These are phyloP conservation scores for Hypercompe scribonia DNA, from an alignment of 2,888 invertebrate genomes.

Conservation along the genomic window DNA sequence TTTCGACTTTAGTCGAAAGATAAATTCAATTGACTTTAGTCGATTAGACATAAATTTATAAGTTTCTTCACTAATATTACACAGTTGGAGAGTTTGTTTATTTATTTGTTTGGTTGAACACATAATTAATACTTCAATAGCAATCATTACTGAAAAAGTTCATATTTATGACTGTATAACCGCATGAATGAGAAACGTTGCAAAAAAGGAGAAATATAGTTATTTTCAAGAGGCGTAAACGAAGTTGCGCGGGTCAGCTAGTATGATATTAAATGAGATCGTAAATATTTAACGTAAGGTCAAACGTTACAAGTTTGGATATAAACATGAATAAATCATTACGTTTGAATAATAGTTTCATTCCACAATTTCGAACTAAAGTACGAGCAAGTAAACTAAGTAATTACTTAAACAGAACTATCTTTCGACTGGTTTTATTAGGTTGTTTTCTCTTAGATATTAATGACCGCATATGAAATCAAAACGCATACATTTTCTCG, in stretches of 20 bases:
- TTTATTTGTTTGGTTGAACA: too few species aligned
- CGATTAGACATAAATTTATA: too few species aligned
- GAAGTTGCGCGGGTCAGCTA: background rate
- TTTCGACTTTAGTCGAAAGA: too few species aligned
- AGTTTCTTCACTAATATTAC: background rate
- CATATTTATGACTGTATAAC: too few species aligned
- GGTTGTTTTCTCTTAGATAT: constrained; percentile 43
- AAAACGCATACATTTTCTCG: constrained; percentile 51
- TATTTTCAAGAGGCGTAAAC: too few species aligned
- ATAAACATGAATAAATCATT: background rate
- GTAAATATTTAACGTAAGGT: background rate
- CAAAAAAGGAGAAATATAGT: too few species aligned
- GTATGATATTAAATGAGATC: background rate
- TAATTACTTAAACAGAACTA: constrained; percentile 13
- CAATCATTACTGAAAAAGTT: too few species aligned
- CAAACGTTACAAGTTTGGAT: background rate
- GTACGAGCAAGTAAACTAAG: constrained; percentile 6
- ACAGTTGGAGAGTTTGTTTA: background rate
- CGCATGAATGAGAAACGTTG: too few species aligned
- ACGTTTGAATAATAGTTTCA: background rate
- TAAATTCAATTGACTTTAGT: too few species aligned
- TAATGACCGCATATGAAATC: constrained; percentile 44
- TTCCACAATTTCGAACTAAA: background rate
- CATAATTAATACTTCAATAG: too few species aligned
- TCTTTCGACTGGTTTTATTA: constrained; percentile 28